Conservation (phyloP, 2,113 vertebrate species). For the Stomatorhinus ivindoensis region DNA sequence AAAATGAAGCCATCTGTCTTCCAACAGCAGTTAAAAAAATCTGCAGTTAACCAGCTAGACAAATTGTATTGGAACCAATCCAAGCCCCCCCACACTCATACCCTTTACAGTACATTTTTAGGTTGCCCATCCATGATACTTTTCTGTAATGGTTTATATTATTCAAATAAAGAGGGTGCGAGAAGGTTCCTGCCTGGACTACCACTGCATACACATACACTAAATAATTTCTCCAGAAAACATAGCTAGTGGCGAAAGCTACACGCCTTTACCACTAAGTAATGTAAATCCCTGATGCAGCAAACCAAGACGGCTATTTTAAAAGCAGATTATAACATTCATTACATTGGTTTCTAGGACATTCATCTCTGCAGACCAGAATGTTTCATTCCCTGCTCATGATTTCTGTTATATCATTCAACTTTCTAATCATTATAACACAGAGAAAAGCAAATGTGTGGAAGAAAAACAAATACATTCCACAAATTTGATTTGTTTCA, state of each 20-base stretch:
- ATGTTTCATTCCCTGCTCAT: neutral
- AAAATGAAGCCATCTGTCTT: too few species aligned
- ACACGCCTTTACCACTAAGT: slow-evolving; percentile 25
- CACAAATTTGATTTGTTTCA: neutral
- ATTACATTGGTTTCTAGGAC: slow-evolving; percentile 21
- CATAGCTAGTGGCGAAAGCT: neutral
- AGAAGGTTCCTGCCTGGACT: neutral
- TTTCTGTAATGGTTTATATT: neutral
- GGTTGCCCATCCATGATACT: neutral
- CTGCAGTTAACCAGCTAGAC: too few species aligned
- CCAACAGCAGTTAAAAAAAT: too few species aligned
- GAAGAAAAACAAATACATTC: neutral
- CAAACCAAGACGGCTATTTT: slow-evolving; percentile 23
- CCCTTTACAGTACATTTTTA: neutral
- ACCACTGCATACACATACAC: neutral
- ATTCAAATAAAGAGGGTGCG: neutral
- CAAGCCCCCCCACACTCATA: neutral
- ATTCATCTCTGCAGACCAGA: slow-evolving; percentile 10
- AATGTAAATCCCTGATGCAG: slow-evolving; percentile 8
- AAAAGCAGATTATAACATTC: slow-evolving; percentile 22
- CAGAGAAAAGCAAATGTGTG: neutral
- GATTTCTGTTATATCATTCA: neutral
- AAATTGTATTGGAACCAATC: too few species aligned
- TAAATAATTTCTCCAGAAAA: slow-evolving; percentile 8
- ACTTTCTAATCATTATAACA: neutral